phyloP scores from a whole-genome alignment of 2,888 invertebrate genomes.

The Trissolcus brochymenae region DNA sequence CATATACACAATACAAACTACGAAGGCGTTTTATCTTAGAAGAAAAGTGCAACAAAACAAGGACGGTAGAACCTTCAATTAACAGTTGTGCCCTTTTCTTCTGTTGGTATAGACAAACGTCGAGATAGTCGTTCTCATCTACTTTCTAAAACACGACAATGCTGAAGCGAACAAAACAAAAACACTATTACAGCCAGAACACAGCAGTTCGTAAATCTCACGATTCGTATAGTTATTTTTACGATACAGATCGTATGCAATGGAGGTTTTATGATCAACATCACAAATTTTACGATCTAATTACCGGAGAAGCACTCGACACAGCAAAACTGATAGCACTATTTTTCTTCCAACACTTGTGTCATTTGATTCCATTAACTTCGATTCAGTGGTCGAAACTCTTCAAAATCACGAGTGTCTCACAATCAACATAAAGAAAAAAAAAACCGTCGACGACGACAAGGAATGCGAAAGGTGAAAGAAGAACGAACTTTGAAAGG shows the following conservation, averaged over 20 bases:
- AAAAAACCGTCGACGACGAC: not conserved
- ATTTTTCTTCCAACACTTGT: conserved; percentile 9
- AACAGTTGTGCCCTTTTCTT: not conserved
- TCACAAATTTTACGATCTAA: conserved; percentile 26
- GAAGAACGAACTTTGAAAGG: conserved; percentile 32
- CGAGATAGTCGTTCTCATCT: not conserved
- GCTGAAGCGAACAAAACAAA: conserved; percentile 10
- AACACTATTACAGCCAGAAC: conserved; percentile 8
- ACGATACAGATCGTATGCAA: conserved; percentile 15
- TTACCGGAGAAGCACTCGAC: conserved; percentile 4
- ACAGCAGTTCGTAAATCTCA: conserved; percentile 17
- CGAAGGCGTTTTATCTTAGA: too few species aligned
- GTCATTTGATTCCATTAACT: conserved; percentile 9
- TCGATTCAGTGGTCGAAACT: conserved; percentile 1
- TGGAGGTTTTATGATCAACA: conserved; percentile 8
- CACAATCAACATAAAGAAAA: not conserved
- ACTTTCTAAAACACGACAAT: conserved; percentile 19
- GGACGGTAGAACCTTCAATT: not conserved
- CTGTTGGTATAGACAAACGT: not conserved
- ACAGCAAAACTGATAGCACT: not conserved
- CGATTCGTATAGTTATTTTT: conserved; percentile 25
- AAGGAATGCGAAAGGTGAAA: conserved; percentile 5
- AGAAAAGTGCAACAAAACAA: too few species aligned
- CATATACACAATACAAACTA: too few species aligned
- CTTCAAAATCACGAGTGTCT: conserved; percentile 3